Conservation (phyloP, 2,113 vertebrate species). For the Euleptes europaea region DNA sequence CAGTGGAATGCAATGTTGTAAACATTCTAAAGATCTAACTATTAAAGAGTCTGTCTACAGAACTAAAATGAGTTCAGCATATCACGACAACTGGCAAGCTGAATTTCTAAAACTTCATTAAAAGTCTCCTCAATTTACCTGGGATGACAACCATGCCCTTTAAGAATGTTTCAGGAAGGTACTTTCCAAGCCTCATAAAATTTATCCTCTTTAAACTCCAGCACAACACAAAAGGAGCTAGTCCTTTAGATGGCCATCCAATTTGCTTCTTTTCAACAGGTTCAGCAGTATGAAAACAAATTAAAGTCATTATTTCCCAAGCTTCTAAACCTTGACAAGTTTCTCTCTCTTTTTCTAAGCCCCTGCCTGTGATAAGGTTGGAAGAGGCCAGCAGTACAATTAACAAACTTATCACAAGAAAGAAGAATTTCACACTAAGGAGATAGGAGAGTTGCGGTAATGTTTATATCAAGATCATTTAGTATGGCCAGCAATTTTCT, state of each 20-base stretch:
- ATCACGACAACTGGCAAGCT: neutral
- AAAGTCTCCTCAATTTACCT: neutral
- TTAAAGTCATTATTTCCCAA: constrained; percentile 24
- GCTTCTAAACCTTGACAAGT: neutral
- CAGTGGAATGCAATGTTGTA: neutral
- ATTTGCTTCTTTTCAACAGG: constrained; percentile 7
- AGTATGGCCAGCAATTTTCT: constrained; percentile 12
- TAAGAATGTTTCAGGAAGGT: neutral
- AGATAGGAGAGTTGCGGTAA: constrained; percentile 5
- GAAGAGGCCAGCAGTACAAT: neutral
- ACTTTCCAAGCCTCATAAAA: neutral
- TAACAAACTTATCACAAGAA: constrained; percentile 26
- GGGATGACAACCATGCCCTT: neutral
- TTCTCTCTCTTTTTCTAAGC: neutral
- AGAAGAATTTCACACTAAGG: constrained; percentile 22
- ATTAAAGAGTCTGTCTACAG: too few relatives aligned
- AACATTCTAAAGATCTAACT: neutral
- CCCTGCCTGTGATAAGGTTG: neutral
- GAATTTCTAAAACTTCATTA: neutral
- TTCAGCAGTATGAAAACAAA: constrained; percentile 19
- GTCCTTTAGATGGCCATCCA: neutral
- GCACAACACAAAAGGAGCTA: neutral
- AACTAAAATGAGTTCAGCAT: neutral
- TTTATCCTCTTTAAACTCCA: neutral
- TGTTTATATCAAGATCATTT: constrained; percentile 8